Conservation (phyloP, 2,113 vertebrate genomes). For the Cyanocitta stelleri region DNA sequence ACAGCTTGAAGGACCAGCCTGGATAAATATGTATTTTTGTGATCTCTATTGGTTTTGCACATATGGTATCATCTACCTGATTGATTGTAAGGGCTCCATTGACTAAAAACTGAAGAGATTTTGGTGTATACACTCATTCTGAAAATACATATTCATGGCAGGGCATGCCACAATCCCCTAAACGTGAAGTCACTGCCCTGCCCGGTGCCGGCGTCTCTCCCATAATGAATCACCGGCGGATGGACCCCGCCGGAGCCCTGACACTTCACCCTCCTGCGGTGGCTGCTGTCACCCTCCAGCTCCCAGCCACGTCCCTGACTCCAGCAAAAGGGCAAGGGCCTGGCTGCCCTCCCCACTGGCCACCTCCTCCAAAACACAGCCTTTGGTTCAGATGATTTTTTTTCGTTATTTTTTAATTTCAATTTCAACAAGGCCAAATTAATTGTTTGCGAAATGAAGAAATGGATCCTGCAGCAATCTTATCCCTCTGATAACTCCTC, state of each 20-base stretch:
- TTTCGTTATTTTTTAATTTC: background rate
- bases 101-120: constrained; percentile 41
- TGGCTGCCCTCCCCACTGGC: background rate
- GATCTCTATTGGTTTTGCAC: constrained; percentile 51
- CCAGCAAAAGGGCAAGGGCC: background rate
- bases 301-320: background rate
- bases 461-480: background rate
- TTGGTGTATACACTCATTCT: constrained; percentile 18
- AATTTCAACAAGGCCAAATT: background rate
- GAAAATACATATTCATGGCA: constrained; percentile 46
- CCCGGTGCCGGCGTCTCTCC: background rate
- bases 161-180: constrained; percentile 23
- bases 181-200: background rate
- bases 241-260: background rate
- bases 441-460: constrained; percentile 14
- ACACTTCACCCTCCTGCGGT: background rate
- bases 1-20: constrained; percentile 54
- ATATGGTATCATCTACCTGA: constrained; percentile 62
- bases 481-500: constrained; percentile 22
- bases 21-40: constrained; percentile 62
- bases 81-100: constrained; percentile 38
- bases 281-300: background rate
- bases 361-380: background rate
- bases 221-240: constrained; percentile 1
- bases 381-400: background rate